phyloP scores from a whole-genome alignment of 2,797 vertebrate genomes.

The Caiman crocodilus region DNA sequence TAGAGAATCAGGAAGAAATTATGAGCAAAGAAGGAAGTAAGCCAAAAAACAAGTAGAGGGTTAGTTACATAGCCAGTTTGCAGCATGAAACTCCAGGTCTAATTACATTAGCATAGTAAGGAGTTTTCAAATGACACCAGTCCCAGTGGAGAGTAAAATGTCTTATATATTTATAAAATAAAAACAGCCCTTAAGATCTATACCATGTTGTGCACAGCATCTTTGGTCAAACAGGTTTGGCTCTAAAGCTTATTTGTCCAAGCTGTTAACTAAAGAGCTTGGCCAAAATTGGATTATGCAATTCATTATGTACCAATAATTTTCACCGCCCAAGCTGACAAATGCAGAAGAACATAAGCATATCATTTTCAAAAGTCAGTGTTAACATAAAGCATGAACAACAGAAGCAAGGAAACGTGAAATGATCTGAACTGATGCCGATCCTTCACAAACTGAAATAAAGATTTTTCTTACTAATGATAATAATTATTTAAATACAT shows the following conservation, averaged over 20 bases:
- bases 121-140: neutral
- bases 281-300: neutral
- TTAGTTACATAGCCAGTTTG: neutral
- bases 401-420: neutral
- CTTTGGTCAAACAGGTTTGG: neutral
- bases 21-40: neutral
- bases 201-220: neutral
- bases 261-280: neutral
- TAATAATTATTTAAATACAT: neutral
- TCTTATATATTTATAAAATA: neutral
- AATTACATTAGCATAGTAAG: neutral
- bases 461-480: neutral
- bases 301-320: neutral
- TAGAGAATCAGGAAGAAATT: neutral
- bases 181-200: neutral
- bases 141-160: neutral
- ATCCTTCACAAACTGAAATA: neutral
- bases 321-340: neutral
- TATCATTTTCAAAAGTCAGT: neutral
- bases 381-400: neutral
- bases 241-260: neutral
- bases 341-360: neutral
- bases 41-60: neutral
- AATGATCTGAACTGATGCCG: neutral
- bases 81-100: neutral